phyloP scores from a whole-genome alignment of 2,888 invertebrate genomes.

The Neuroscelio doddi region DNA sequence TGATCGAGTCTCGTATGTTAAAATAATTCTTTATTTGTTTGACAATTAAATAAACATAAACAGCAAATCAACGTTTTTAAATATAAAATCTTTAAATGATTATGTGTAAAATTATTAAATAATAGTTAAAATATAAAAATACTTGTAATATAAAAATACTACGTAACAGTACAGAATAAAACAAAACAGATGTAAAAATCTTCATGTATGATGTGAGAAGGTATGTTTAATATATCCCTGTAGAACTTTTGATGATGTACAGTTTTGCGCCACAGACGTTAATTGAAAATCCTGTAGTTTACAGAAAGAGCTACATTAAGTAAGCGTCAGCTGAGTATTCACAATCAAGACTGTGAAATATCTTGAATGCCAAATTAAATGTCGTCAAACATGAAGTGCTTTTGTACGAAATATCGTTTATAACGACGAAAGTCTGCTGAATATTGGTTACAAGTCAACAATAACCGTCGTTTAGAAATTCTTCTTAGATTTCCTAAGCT shows the following conservation, averaged over 20 bases:
- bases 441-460: background rate
- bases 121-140: background rate
- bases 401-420: conserved; percentile 8
- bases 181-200: background rate
- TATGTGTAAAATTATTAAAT: background rate
- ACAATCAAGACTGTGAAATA: conserved; percentile 4
- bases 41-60: background rate
- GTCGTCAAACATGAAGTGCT: conserved; percentile 3
- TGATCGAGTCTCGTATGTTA: conserved; percentile 8
- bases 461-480: background rate
- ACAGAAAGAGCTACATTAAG: conserved; percentile 10
- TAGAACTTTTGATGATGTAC: conserved; percentile 3
- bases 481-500: background rate
- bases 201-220: background rate
- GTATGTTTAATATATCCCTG: conserved; percentile 3
- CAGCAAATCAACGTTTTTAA: background rate
- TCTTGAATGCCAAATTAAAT: conserved; percentile 16
- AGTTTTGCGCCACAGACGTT: background rate
- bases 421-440: conserved; percentile 11
- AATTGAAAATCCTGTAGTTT: conserved; percentile 5
- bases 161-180: no score
- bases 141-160: background rate
- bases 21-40: conserved; percentile 1
- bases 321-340: conserved; percentile 9
- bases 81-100: background rate